Conservation (phyloP, 2,888 invertebrate species). For the Callinectes sapidus region DNA sequence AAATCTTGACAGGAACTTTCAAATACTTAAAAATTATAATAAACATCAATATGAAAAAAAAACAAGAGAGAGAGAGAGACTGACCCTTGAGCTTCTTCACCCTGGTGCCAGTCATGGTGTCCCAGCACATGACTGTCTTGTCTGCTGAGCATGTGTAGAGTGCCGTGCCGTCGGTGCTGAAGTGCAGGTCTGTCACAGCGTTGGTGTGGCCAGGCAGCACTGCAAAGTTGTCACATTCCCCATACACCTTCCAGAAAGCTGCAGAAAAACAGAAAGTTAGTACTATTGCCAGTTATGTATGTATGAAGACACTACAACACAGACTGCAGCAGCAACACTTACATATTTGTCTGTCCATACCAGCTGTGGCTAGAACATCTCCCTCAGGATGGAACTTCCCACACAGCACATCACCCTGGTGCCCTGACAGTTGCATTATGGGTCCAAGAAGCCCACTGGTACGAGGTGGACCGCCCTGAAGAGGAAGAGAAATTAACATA, state of each 20-base stretch:
- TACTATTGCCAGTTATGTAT: neutral
- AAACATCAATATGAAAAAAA: neutral
- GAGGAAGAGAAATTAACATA: neutral
- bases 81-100: constrained; percentile 91
- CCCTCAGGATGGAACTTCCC: constrained; percentile 97
- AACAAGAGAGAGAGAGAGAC: constrained; percentile 74
- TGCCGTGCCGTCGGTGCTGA: constrained; percentile 87
- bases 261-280: constrained; percentile 44
- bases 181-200: constrained; percentile 94
- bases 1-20: too few species aligned
- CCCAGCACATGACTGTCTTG: constrained; percentile 96
- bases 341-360: constrained; percentile 97
- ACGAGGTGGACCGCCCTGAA: constrained; percentile 82
- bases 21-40: too few species aligned
- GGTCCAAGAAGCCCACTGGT: constrained; percentile 93
- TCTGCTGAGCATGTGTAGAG: constrained; percentile 95
- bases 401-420: constrained; percentile 96
- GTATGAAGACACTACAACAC: neutral
- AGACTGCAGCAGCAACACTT: constrained; percentile 76
- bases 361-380: constrained; percentile 92
- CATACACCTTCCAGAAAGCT: constrained; percentile 95
- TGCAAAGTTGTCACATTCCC: constrained; percentile 97
- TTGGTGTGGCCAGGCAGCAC: constrained; percentile 96
- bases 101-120: constrained; percentile 89
- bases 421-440: constrained; percentile 96